Base-by-base conservation (phyloP, 2,888 invertebrate genomes). In the Agrotis ipsilon region DNA sequence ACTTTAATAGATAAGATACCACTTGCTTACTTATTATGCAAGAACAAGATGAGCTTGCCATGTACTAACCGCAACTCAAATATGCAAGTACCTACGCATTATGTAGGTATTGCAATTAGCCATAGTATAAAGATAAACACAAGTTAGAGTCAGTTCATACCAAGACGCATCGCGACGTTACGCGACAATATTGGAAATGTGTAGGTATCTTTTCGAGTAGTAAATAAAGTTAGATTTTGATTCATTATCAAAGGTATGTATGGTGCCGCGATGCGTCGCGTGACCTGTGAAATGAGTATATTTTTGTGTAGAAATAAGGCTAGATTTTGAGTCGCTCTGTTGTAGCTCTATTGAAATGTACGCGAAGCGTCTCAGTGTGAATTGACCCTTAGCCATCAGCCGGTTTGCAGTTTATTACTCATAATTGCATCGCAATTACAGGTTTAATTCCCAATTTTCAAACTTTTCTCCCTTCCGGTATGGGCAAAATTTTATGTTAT, bases 341-440 rank as follows among this genome's bases (percentile, higher is more conserved):
- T 39, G 39, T 11, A 9, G 0, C 11, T 39, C 39, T 9, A 11
- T 39, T 39, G 39, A 39, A 39, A 39, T 39, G 39, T 32, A 9
- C 7, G 0, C 9, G 32, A 1, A 32, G 32, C 32, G 39, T 39
- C 39, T 4, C 39, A 11, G 1, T 11, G 39, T 39, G 11, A 39
- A 39, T 11, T 11, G 11, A 39, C 9, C 21, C 21, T 32, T 75
- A 21, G 13, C 43, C 43, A 48, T 27, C 21, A 32, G 57, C 79
- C 46, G 57, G 73, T 62, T 78, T 62, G 27, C 27, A 77, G 51
- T 55, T 60, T 71, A 71, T 45, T 46, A 39, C 72, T 60, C 45
- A 58, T 78, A 74, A 72, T 78, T 72, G 32, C 57, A 72, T 52
- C 54, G 73, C 19, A 72, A 45, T 73, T 49, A 45, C 13, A 45